Conservation (phyloP, 92 coral and sea anemone genomes). For the Phenganax subtilis region DNA sequence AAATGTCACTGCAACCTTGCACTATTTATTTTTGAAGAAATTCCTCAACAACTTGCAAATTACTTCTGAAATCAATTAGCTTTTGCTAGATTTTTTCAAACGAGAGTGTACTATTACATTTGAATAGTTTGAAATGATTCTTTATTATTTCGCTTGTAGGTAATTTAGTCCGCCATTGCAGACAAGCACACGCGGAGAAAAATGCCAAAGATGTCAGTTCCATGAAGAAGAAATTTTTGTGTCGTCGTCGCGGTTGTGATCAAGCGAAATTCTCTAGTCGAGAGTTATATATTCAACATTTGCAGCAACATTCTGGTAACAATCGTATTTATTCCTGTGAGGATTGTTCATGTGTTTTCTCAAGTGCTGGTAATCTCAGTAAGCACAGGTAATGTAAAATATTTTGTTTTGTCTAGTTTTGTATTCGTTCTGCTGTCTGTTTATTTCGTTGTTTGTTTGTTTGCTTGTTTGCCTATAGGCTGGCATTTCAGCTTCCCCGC, state of each 20-base stretch:
- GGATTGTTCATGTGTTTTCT: constrained; percentile 25
- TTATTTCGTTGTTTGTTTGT: no score
- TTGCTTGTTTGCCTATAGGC: no score
- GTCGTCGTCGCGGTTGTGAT: constrained; percentile 34
- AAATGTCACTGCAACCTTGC: no score
- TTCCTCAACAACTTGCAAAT: no score
- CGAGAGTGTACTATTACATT: no score
- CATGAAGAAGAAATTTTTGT: constrained; percentile 5
- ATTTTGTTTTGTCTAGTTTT: no score
- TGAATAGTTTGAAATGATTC: background rate
- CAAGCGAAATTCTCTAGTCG: constrained; percentile 32
- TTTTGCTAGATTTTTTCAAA: no score
- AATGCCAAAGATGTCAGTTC: background rate
- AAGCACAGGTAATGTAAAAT: constrained; percentile 9
- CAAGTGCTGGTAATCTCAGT: constrained; percentile 26
- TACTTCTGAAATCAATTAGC: no score
- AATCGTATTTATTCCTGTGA: constrained; percentile 22
- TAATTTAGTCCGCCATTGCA: constrained; percentile 38
- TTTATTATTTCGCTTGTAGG: constrained; percentile 6
- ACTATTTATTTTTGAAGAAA: no score
- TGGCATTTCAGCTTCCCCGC: no score
- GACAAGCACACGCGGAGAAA: constrained; percentile 15
- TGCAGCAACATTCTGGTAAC: constrained; percentile 31
- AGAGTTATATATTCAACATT: constrained; percentile 28
- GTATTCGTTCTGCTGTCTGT: no score